phyloP scores from a whole-genome alignment of 2,888 invertebrate genomes.

The Meganola albula region DNA sequence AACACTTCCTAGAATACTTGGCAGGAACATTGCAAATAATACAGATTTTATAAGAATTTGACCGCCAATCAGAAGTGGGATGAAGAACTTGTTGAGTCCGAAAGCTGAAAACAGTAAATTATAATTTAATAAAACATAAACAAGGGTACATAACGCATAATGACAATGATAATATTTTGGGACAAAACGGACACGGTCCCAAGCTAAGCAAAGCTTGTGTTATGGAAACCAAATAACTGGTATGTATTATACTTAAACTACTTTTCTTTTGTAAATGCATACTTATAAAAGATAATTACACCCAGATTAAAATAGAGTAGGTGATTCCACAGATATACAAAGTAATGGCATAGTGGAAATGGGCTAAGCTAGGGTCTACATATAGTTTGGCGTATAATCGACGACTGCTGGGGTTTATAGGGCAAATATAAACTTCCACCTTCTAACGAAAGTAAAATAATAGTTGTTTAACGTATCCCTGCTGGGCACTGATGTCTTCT shows the following conservation, averaged over 20 bases:
- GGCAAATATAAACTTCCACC: too few species aligned
- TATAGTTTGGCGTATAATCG: too few species aligned
- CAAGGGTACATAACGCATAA: background rate
- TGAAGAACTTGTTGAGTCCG: slow-evolving; percentile 88
- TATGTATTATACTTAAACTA: too few species aligned
- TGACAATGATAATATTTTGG: background rate
- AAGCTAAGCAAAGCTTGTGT: too few species aligned
- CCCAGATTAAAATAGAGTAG: too few species aligned
- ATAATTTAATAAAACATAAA: background rate
- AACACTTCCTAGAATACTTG: slow-evolving; percentile 88
- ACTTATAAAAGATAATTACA: too few species aligned
- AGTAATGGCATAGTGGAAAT: too few species aligned
- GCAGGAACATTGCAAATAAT: slow-evolving; percentile 89
- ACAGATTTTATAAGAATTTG: slow-evolving; percentile 88
- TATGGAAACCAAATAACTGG: too few species aligned
- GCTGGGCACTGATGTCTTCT: background rate
- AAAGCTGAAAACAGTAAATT: slow-evolving; percentile 79
- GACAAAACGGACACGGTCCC: background rate
- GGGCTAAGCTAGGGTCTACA: too few species aligned
- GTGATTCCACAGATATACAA: too few species aligned
- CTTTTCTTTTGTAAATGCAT: too few species aligned
- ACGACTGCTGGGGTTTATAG: too few species aligned
- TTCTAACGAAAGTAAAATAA: background rate
- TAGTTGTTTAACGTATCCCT: background rate
- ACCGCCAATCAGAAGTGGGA: slow-evolving; percentile 88